These are phyloP conservation scores for Heliconius nattereri DNA, from an alignment of 1,140 invertebrate genomes.

Conservation along the genomic window DNA sequence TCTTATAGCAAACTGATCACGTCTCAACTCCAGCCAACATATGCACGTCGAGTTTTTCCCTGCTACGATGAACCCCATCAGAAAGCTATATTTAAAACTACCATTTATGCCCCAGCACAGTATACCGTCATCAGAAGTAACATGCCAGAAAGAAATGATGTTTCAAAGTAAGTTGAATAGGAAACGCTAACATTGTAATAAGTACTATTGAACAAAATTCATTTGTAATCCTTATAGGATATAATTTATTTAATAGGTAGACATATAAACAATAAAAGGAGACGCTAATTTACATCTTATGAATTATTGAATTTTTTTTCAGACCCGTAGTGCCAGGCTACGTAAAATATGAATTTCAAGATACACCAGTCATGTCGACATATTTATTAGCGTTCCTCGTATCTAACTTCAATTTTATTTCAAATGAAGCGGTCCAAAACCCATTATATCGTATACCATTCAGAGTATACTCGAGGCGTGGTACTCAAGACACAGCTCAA, in stretches of 20 bases:
- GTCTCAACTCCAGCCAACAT: slow-evolving; percentile 91
- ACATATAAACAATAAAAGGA: background rate
- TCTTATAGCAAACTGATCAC: slow-evolving; percentile 85
- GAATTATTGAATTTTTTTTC: slow-evolving; percentile 32
- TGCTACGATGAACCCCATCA: slow-evolving; percentile 94
- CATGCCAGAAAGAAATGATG: slow-evolving; percentile 58
- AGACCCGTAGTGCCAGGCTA: slow-evolving; percentile 57
- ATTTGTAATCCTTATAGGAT: too few relatives aligned
- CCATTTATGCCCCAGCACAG: slow-evolving; percentile 62
- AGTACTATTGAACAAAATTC: too few relatives aligned
- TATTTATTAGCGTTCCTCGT: slow-evolving; percentile 89
- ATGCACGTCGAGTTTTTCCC: slow-evolving; percentile 91
- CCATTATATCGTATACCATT: slow-evolving; percentile 65
- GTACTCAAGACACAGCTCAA: slow-evolving; percentile 82
- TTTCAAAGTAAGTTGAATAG: slow-evolving; percentile 54
- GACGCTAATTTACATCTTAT: background rate
- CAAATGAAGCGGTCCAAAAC: slow-evolving; percentile 54
- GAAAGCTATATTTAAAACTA: slow-evolving; percentile 70
- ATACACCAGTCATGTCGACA: slow-evolving; percentile 85
- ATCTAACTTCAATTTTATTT: slow-evolving; percentile 84
- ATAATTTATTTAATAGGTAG: too few relatives aligned
- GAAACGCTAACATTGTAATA: too few relatives aligned
- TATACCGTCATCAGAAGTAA: slow-evolving; percentile 64
- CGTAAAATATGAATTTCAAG: slow-evolving; percentile 66
- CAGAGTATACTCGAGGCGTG: slow-evolving; percentile 85